Conservation (phyloP, 2,113 vertebrate species). For the Megaptera novaeangliae region DNA sequence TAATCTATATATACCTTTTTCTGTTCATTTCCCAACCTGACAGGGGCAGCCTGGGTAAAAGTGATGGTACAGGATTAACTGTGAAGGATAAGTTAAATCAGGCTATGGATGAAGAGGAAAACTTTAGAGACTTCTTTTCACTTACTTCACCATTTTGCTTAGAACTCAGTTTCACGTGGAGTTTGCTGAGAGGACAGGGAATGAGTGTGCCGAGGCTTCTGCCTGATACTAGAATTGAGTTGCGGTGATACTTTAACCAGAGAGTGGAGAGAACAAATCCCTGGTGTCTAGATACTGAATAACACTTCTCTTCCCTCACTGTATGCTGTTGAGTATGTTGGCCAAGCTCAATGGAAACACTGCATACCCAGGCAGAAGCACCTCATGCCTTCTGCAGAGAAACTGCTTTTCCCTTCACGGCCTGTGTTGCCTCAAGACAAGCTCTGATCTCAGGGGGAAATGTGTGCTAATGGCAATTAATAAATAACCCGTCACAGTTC, state of each 20-base stretch:
- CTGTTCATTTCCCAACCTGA: neutral
- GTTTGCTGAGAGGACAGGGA: neutral
- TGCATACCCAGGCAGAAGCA: neutral
- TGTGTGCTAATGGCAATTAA: neutral
- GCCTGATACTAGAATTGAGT: neutral
- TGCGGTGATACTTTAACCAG: neutral
- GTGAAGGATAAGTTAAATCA: neutral
- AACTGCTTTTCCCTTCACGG: neutral
- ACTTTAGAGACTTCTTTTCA: neutral
- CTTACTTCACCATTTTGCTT: neutral
- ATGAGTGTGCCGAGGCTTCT: neutral
- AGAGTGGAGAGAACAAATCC: neutral
- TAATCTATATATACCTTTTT: neutral
- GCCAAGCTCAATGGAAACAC: neutral
- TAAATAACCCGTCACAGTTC: neutral
- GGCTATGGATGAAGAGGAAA: neutral
- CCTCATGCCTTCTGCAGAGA: neutral
- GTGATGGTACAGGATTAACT: neutral
- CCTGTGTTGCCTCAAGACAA: accelerated
- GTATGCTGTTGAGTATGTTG: neutral
- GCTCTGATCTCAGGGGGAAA: neutral
- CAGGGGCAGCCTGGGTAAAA: neutral
- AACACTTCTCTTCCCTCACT: neutral
- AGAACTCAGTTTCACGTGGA: neutral
- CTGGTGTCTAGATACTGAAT: neutral